These are phyloP conservation scores for Aeoliscus strigatus DNA, from an alignment of 2,797 vertebrate species.

Conservation along the genomic window DNA sequence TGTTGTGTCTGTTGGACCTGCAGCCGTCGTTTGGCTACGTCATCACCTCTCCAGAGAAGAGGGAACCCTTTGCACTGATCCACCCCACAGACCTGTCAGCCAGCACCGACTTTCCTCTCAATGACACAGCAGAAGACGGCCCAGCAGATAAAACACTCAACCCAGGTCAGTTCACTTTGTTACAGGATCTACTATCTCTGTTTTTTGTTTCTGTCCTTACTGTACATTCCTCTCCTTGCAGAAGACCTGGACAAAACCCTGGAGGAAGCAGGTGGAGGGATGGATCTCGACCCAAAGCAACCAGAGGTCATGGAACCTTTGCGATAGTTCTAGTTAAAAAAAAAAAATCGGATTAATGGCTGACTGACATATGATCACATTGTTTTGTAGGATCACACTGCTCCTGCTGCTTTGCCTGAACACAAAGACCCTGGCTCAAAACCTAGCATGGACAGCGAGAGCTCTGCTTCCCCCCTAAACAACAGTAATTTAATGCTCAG, in stretches of 20 bases:
- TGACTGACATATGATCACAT: not conserved
- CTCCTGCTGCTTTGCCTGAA: slow-evolving; percentile 6
- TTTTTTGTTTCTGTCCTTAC: not conserved
- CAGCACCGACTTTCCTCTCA: slow-evolving; percentile 43
- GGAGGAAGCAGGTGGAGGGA: slow-evolving; percentile 43
- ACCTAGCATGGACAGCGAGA: slow-evolving; percentile 25
- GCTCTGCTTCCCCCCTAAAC: slow-evolving; percentile 33
- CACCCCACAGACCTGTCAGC: slow-evolving; percentile 73
- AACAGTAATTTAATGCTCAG: slow-evolving; percentile 74
- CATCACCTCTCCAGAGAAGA: slow-evolving; percentile 92
- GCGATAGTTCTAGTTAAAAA: not conserved
- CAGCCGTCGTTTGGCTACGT: slow-evolving; percentile 96
- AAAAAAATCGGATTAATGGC: not conserved
- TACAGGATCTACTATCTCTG: not conserved
- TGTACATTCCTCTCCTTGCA: slow-evolving; percentile 28
- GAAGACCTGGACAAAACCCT: slow-evolving; percentile 76
- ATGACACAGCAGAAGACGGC: slow-evolving; percentile 59
- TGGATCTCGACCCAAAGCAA: slow-evolving; percentile 22
- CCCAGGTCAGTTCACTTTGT: slow-evolving; percentile 72
- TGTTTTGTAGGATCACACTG: slow-evolving; percentile 37
- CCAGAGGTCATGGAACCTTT: slow-evolving; percentile 28
- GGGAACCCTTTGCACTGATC: slow-evolving; percentile 85
- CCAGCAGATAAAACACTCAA: slow-evolving; percentile 70
- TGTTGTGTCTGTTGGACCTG: slow-evolving; percentile 20
- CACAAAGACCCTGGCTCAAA: slow-evolving; percentile 19